A percentile compares a stretch with the other conserved stretches of the same genome.
Evolutionary conservation across 2,797 vertebrate species (phyloP).

Genomic region (Morus bassanus): DNA sequence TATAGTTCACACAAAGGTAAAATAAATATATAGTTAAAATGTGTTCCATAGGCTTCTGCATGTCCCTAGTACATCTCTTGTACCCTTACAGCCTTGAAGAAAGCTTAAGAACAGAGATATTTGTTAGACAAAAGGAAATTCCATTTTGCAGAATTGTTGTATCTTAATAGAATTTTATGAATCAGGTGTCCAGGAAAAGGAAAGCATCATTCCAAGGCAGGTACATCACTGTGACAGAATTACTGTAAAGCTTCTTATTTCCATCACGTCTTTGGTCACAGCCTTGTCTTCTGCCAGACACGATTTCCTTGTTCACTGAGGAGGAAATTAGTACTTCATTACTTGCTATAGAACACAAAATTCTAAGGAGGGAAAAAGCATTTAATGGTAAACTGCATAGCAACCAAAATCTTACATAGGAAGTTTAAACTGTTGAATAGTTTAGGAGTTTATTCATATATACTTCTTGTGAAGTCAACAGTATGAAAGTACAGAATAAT

Average conservation of each 20-base stretch:
- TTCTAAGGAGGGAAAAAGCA: neutral
- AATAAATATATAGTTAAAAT: neutral
- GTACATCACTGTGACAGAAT: neutral
- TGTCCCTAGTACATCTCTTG: neutral
- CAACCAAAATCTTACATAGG: neutral
- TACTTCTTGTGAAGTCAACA: neutral
- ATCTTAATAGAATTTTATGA: neutral
- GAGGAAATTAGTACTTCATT: neutral
- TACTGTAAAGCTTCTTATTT: neutral
- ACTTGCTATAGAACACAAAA: neutral
- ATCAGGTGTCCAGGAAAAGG: neutral
- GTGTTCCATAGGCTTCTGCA: neutral
- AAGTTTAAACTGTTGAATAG: neutral
- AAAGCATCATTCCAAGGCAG: neutral
- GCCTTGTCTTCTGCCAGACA: neutral
- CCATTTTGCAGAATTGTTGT: neutral
- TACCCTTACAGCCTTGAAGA: neutral
- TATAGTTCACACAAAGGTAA: neutral
- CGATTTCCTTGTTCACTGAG: neutral
- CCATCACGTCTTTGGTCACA: neutral
- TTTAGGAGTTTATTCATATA: neutral
- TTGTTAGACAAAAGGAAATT: neutral
- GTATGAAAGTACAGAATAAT: neutral
- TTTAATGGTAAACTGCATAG: neutral
- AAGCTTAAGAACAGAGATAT: neutral